Base-by-base conservation (phyloP, 2,888 invertebrate genomes). In the Rhabditoides inermis region DNA sequence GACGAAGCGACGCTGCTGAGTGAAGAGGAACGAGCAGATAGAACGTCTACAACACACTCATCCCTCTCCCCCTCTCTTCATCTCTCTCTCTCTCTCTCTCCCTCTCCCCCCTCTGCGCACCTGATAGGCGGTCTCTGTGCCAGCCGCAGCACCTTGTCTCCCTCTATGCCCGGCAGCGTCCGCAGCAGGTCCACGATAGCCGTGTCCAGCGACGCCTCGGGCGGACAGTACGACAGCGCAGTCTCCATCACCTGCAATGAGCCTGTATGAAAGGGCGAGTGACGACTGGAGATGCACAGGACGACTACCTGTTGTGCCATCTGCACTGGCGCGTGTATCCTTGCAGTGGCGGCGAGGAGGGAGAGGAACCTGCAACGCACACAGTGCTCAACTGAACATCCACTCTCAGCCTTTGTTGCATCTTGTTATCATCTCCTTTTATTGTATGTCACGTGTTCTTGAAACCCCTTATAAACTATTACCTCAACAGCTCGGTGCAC, bases 21-120 rank as follows among this genome's bases (percentile, higher is more conserved):
- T 56, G 45, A 54, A 65, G 27, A 64, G 59, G 52, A 59, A 61
- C 2, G 64, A 53, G 25, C 56, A 65, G 15, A 64, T 55, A 10
- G 44, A 49, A 18, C 61, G 52, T 22, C 61, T n/a, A n/a, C n/a
- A n/a, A n/a, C n/a, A n/a, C n/a, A n/a, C n/a, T n/a, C n/a, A n/a
- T n/a, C n/a, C n/a, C n/a, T n/a, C n/a, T n/a, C n/a, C n/a, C n/a
- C n/a, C n/a, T n/a, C n/a, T n/a, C n/a, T n/a, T n/a, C n/a, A n/a
- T n/a, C n/a, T n/a, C n/a, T n/a, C n/a, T 32, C 32, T 12, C 15
- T 7, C 15, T 12, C 15, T 32, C 15, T 32, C 15, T 12, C 10
- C 20, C 7, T 7, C 22, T 28, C 6, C 7, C 25, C 28, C 36
- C 25, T 49, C 27, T 26, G 15, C 12, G 15, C 6, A 44, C 54